Percentiles rank a stretch among this genome's conserved stretches.
Conservation (phyloP, 1,140 invertebrate genomes). For the Zaprionus capensis region DNA sequence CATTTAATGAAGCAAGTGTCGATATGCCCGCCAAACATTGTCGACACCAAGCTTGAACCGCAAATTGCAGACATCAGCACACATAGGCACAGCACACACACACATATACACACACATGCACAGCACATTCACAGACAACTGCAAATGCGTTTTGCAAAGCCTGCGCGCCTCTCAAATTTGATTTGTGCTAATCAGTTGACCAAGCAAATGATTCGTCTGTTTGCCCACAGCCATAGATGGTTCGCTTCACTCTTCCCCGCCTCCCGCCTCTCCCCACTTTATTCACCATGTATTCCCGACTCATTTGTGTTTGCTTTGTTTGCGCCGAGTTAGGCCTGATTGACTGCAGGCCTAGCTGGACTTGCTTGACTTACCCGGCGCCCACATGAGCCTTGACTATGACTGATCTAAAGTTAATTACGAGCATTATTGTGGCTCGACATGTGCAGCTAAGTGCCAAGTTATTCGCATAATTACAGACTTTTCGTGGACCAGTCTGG, state of each 20-base stretch:
- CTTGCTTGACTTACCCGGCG: not conserved
- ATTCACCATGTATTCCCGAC: conserved; percentile 2
- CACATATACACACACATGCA: not conserved
- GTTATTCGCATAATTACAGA: conserved; percentile 54
- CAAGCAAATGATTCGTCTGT: conserved; percentile 23
- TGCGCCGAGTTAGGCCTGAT: conserved; percentile 25
- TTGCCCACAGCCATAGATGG: not conserved
- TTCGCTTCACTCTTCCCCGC: not conserved
- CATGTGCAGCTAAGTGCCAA: conserved; percentile 73
- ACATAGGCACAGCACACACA: not conserved
- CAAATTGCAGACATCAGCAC: not conserved
- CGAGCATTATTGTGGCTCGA: conserved; percentile 60
- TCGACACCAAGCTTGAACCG: not conserved
- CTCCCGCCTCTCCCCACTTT: not conserved
- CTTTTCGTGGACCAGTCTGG: conserved; percentile 1
- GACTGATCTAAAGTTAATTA: conserved; percentile 81
- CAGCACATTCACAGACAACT: not conserved
- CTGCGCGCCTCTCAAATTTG: conserved; percentile 11
- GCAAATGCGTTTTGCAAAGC: not conserved
- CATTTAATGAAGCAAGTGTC: conserved; percentile 15
- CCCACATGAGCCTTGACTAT: conserved; percentile 30
- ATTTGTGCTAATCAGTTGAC: conserved; percentile 19
- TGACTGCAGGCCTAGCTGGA: conserved; percentile 36
- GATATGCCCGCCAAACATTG: conserved; percentile 7
- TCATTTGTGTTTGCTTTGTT: conserved; percentile 32